phyloP scores from a whole-genome alignment of 2,797 vertebrate genomes.

The Coluber constrictor region DNA sequence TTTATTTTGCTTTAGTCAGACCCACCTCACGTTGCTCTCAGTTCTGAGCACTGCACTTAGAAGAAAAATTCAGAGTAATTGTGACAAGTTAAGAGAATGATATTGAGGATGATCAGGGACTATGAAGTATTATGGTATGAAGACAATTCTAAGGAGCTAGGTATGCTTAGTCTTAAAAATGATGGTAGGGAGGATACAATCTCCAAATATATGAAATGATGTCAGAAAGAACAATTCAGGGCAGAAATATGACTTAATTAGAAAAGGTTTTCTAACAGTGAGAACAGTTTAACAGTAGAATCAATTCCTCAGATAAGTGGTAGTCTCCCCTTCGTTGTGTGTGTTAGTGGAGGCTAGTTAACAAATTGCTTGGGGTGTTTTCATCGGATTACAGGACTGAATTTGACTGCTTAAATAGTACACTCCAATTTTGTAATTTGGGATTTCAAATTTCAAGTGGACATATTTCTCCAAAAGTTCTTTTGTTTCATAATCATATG shows the following conservation, averaged over 20 bases:
- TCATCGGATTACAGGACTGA: not conserved
- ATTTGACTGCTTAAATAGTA: not conserved
- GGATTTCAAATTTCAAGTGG: not conserved
- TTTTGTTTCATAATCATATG: not conserved
- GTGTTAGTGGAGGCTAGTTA: not conserved
- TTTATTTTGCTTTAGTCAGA: not conserved
- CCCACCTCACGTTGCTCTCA: not conserved
- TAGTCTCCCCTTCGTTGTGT: not conserved
- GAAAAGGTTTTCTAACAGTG: not conserved
- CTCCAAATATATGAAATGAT: not conserved
- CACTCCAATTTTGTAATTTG: not conserved
- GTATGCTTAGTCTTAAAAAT: not conserved
- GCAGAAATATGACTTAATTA: not conserved
- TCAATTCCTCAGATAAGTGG: not conserved
- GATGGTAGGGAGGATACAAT: not conserved
- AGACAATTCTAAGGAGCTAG: not conserved
- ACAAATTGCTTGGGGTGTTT: not conserved
- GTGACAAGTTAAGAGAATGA: not conserved
- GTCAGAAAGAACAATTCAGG: not conserved
- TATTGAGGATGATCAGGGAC: not conserved
- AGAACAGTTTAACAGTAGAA: not conserved
- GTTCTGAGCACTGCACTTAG: not conserved
- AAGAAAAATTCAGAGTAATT: not conserved
- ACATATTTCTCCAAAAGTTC: not conserved
- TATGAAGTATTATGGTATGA: not conserved